Evolutionary conservation across 2,888 invertebrate species (phyloP).

Genomic region (Netelia inedita): DNA sequence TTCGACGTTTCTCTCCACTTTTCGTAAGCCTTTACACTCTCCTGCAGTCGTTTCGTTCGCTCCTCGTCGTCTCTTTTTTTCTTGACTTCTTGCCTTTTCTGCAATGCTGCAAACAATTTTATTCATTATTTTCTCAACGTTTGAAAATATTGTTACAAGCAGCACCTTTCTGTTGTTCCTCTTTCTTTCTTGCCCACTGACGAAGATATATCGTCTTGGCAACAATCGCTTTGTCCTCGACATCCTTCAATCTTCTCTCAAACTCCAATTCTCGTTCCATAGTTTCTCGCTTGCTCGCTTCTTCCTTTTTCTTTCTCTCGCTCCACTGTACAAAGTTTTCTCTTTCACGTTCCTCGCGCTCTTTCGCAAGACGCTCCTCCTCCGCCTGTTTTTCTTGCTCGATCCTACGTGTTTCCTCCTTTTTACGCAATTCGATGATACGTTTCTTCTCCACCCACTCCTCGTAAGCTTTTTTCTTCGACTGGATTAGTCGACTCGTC

Average conservation of each 20-base stretch:
- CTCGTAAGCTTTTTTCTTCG: constrained; percentile 84
- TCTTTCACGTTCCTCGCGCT: constrained; percentile 82
- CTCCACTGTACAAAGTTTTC: constrained; percentile 85
- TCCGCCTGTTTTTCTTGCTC: constrained; percentile 71
- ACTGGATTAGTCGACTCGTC: constrained; percentile 67
- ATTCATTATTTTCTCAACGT: constrained; percentile 6
- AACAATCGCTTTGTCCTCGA: constrained; percentile 77
- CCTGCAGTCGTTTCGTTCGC: constrained; percentile 85
- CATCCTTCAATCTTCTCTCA: constrained; percentile 82
- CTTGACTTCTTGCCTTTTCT: constrained; percentile 85
- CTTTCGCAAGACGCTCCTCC: constrained; percentile 75
- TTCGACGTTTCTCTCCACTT: constrained; percentile 89
- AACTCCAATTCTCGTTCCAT: constrained; percentile 85
- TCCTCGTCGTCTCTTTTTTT: constrained; percentile 86
- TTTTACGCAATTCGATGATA: constrained; percentile 75
- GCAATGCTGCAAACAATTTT: constrained; percentile 73
- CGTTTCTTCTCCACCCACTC: constrained; percentile 87
- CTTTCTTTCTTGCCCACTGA: constrained; percentile 87
- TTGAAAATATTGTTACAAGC: background rate
- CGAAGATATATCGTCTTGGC: constrained; percentile 81
- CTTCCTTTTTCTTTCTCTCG: constrained; percentile 83
- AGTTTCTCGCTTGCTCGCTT: constrained; percentile 83
- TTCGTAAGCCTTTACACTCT: constrained; percentile 87
- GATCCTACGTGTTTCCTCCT: constrained; percentile 78
- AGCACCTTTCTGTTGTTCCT: constrained; percentile 87